These are phyloP conservation scores for Notodonta ziczac DNA, from an alignment of 2,888 invertebrate species.

Conservation along the genomic window DNA sequence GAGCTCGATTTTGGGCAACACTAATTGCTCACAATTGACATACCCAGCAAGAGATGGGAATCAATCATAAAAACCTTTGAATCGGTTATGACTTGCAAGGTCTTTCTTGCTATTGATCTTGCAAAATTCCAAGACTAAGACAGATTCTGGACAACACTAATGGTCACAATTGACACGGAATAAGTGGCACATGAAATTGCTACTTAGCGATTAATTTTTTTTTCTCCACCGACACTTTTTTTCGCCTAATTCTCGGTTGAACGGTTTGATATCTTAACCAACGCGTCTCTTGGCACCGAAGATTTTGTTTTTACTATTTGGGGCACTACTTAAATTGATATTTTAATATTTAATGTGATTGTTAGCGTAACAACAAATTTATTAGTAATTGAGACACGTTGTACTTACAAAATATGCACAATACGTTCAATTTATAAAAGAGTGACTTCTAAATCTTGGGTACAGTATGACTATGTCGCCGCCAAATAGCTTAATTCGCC, in stretches of 20 bases:
- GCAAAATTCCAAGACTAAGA: too few relatives aligned
- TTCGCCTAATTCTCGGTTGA: conserved; percentile 32
- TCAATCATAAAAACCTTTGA: too few relatives aligned
- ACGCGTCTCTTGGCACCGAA: conserved; percentile 26
- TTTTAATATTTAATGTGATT: conserved; percentile 19
- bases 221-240: conserved; percentile 32
- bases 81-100: too few relatives aligned
- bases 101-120: too few relatives aligned
- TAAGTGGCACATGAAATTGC: conserved; percentile 38
- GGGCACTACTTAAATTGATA: conserved; percentile 20
- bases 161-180: conserved; percentile 34
- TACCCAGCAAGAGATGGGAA: too few relatives aligned
- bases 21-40: too few relatives aligned
- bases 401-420: background rate
- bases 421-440: too few relatives aligned
- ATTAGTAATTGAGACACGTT: background rate
- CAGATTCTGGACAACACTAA: too few relatives aligned
- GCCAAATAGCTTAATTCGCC: too few relatives aligned
- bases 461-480: too few relatives aligned
- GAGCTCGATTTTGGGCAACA: too few relatives aligned
- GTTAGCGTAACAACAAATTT: conserved; percentile 15
- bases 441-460: too few relatives aligned
- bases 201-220: conserved; percentile 43
- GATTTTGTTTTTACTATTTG: conserved; percentile 9
- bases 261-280: conserved; percentile 48